A percentile compares a stretch with the other conserved stretches of the same genome.
phyloP scores from a whole-genome alignment of 2,113 vertebrate genomes.

The Zeus faber region DNA sequence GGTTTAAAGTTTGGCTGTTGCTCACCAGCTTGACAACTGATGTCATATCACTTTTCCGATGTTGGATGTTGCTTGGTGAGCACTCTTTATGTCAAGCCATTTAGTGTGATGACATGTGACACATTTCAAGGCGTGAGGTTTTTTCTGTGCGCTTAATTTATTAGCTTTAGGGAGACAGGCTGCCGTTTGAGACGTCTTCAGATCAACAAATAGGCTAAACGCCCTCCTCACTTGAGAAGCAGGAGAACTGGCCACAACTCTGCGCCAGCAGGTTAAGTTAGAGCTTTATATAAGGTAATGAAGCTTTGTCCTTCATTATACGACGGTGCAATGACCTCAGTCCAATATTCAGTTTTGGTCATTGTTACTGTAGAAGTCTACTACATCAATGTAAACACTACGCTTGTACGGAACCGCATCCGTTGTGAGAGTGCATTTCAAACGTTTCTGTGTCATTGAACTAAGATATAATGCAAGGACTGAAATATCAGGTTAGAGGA shows the following conservation, averaged over 20 bases:
- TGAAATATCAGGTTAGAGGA: background rate
- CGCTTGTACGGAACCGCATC: too few relatives aligned
- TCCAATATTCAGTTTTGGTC: too few relatives aligned
- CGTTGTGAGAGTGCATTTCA: too few relatives aligned
- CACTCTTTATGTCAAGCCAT: background rate
- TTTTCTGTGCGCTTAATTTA: background rate
- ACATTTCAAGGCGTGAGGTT: background rate
- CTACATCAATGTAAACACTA: too few relatives aligned
- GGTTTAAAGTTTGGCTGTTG: too few relatives aligned
- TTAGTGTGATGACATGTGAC: background rate
- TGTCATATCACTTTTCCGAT: background rate
- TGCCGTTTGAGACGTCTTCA: background rate
- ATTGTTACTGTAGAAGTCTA: too few relatives aligned
- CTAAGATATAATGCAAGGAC: slow-evolving; percentile 1
- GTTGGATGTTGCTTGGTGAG: background rate
- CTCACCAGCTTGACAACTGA: background rate
- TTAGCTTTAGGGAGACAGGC: background rate
- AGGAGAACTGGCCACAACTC: slow-evolving; percentile 18
- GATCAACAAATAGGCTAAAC: too few relatives aligned
- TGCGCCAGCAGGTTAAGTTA: slow-evolving; percentile 32
- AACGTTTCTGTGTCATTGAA: slow-evolving; percentile 7
- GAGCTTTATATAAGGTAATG: slow-evolving; percentile 27
- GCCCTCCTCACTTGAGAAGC: slow-evolving; percentile 22
- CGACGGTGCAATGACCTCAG: too few relatives aligned
- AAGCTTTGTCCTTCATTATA: slow-evolving; percentile 31